These are phyloP conservation scores for Drosophila athabasca DNA, from an alignment of 1,140 invertebrate species.

Conservation along the genomic window DNA sequence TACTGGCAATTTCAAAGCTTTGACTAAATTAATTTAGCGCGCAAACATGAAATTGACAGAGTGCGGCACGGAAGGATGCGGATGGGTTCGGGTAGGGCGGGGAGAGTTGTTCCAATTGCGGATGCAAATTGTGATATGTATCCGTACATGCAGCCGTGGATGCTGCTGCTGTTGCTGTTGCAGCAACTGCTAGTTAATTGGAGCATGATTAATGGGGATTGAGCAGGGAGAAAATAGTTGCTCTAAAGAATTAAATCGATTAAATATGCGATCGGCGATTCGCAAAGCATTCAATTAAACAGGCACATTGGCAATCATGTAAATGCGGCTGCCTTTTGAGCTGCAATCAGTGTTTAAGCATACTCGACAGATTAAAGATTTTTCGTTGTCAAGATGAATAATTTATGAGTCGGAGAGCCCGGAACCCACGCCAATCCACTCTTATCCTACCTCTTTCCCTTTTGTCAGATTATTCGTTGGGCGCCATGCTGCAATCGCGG, in stretches of 20 bases:
- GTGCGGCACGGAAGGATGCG: slow-evolving; percentile 5
- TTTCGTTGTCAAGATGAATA: slow-evolving; percentile 68
- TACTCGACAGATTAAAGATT: slow-evolving; percentile 57
- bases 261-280: slow-evolving; percentile 47
- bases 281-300: slow-evolving; percentile 67
- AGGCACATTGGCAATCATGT: slow-evolving; percentile 66
- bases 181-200: slow-evolving; percentile 46
- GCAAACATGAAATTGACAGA: slow-evolving; percentile 73
- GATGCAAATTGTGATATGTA: slow-evolving; percentile 17
- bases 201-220: slow-evolving; percentile 59
- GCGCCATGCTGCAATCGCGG: slow-evolving; percentile 51
- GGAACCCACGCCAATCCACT: slow-evolving; percentile 1
- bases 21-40: slow-evolving; percentile 79
- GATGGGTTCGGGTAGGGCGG: background rate
- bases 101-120: slow-evolving; percentile 23
- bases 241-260: slow-evolving; percentile 57
- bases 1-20: slow-evolving; percentile 57
- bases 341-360: slow-evolving; percentile 65
- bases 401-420: slow-evolving; percentile 54
- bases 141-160: slow-evolving; percentile 32
- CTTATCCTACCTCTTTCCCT: slow-evolving; percentile 18
- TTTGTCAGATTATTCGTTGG: background rate
- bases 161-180: background rate
- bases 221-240: slow-evolving; percentile 33
- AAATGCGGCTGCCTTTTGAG: slow-evolving; percentile 68